Conservation (phyloP, 2,113 vertebrate species). For the Bujurquina vittata region DNA sequence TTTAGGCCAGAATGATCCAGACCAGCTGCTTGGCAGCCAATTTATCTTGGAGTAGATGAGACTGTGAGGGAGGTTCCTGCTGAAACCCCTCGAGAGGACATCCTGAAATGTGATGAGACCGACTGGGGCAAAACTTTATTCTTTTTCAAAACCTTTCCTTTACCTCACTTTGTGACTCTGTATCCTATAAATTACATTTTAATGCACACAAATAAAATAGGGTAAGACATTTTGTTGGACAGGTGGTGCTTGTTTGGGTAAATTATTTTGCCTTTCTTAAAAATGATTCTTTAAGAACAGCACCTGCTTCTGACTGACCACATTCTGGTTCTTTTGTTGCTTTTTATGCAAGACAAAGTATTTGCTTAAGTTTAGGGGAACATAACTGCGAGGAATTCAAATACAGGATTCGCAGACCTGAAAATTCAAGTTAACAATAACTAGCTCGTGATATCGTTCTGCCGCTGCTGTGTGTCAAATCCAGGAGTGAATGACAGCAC, state of each 20-base stretch:
- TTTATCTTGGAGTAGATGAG: conserved; percentile 77
- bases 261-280: background rate
- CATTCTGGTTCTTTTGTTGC: background rate
- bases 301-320: conserved; percentile 1
- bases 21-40: conserved; percentile 79
- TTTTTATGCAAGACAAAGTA: background rate
- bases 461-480: background rate
- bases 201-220: background rate
- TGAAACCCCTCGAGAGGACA: conserved; percentile 59
- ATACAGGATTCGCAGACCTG: background rate
- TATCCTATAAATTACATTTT: background rate
- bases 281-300: background rate
- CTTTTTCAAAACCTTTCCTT: conserved; percentile 10
- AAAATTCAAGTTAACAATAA: background rate
- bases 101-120: conserved; percentile 50
- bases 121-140: conserved; percentile 15
- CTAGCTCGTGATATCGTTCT: background rate
- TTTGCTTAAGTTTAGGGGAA: background rate
- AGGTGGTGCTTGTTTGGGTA: background rate
- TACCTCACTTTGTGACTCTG: background rate
- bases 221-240: background rate
- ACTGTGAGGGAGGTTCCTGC: conserved; percentile 62
- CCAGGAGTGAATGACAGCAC: conserved; percentile 12
- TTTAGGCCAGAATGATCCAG: conserved; percentile 75
- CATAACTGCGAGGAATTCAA: background rate